Base-by-base conservation (phyloP, 2,113 vertebrate genomes). In the Equus przewalskii region DNA sequence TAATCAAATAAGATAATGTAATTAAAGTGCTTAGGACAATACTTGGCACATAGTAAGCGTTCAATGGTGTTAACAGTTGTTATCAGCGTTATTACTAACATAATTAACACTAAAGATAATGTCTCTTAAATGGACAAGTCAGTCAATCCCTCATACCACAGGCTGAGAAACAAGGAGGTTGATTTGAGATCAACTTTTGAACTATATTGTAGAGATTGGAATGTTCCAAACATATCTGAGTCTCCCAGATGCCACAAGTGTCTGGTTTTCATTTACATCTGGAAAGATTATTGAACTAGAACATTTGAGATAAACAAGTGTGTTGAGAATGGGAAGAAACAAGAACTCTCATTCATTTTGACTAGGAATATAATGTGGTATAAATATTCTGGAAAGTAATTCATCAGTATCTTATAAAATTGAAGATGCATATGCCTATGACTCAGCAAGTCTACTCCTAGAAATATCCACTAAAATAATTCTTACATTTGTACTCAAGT, bases 371-470 rank as follows among this genome's bases (percentile, higher is more conserved):
- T 56, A 89, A 64, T 9, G 2, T 79, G 36, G 24, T 44, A 24
- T 95, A 89, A 92, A 56, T 67, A 89, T 96, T 82, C 80, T 87
- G 54, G 69, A 94, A 89, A 87, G 28, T 19, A 94, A 60, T 49
- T 87, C 60, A 36, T 97, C 54, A 82, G 19, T 86, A 92, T 82
- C 46, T 94, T 67, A 87, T 82, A 92, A 94, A 84, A 51, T 24
- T 96, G 41, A 92, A 89, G 58, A 89, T 88, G 36, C 28, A 79
- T 70, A 89, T 94, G 51, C 26, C 21, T 67, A 22, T 56, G 7
- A 67, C 18, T 79, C 56, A 96, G 24, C 7, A 90, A 97, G 51
- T 87, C 12, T 69, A 19, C 62, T 92, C 19, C 15, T 49, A 80
- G 5, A 94, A 46, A 89, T 51, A 88, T 19, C 82, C 69, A 69